A percentile compares a stretch with the other conserved stretches of the same genome.
Evolutionary conservation across 2,113 vertebrate species (phyloP).

Genomic region (Aptenodytes patagonicus): DNA sequence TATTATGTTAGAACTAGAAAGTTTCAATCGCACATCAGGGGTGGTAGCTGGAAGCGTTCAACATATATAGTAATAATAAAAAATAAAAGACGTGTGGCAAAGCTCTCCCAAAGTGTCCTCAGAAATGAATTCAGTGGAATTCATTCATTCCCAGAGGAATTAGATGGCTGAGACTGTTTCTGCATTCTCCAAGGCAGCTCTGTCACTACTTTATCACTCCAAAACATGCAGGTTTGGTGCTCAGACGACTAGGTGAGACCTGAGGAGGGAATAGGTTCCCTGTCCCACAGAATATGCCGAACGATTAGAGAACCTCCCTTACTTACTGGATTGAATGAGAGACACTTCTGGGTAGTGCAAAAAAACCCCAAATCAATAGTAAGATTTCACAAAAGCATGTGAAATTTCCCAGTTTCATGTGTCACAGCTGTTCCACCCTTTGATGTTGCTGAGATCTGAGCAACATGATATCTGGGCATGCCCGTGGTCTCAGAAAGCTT

Average conservation of each 20-base stretch:
- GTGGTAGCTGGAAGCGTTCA: not conserved
- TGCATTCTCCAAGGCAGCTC: not conserved
- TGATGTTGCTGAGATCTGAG: not conserved
- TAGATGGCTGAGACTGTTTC: not conserved
- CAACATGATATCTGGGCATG: accelerated
- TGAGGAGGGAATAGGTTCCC: not conserved
- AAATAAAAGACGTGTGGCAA: not conserved
- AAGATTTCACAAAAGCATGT: not conserved
- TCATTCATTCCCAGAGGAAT: not conserved
- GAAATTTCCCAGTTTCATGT: not conserved
- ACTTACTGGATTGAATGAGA: not conserved
- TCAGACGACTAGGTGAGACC: not conserved
- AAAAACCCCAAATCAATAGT: not conserved
- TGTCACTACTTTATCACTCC: not conserved
- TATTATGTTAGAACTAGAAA: not conserved
- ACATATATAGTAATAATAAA: not conserved
- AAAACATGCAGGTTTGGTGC: not conserved
- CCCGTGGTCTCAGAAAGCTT: not conserved
- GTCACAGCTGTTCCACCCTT: not conserved
- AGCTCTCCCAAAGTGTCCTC: not conserved
- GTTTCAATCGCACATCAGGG: not conserved
- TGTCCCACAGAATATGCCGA: not conserved
- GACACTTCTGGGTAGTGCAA: not conserved
- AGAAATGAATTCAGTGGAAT: not conserved
- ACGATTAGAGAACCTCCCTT: not conserved